These are phyloP conservation scores for Rhopalosiphum nymphaeae DNA, from an alignment of 2,888 invertebrate species.

Conservation along the genomic window DNA sequence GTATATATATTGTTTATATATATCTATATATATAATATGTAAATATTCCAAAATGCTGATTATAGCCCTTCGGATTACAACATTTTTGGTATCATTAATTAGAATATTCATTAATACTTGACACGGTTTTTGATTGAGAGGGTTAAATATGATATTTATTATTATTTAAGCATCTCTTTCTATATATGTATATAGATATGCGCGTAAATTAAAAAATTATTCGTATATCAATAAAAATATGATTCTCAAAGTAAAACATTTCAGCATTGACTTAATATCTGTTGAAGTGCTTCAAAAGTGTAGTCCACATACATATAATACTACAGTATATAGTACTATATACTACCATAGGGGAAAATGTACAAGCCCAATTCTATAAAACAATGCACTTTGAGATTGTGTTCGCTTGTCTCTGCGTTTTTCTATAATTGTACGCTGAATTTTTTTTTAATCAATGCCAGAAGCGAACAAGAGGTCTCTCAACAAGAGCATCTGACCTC, in stretches of 20 bases:
- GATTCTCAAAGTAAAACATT: slow-evolving; percentile 37
- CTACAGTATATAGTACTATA: slow-evolving; percentile 19
- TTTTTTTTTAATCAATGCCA: slow-evolving; percentile 59
- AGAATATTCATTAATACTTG: neutral
- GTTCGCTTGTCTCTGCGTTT: slow-evolving; percentile 58
- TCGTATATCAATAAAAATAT: slow-evolving; percentile 41
- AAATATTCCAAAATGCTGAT: neutral
- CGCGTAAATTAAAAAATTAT: slow-evolving; percentile 33
- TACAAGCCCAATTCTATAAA: slow-evolving; percentile 51
- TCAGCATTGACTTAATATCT: slow-evolving; percentile 53
- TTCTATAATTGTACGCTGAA: slow-evolving; percentile 49
- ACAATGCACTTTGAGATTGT: slow-evolving; percentile 55
- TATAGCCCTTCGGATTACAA: neutral
- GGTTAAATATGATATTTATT: slow-evolving; percentile 25
- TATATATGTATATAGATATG: neutral
- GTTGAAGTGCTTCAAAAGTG: slow-evolving; percentile 34
- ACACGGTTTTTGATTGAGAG: neutral
- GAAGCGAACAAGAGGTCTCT: slow-evolving; percentile 59
- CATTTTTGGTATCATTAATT: neutral
- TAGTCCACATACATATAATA: slow-evolving; percentile 17
- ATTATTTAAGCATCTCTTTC: neutral
- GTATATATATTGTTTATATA: neutral
- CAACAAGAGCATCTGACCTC: slow-evolving; percentile 58
- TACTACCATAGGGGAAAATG: slow-evolving; percentile 13
- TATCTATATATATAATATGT: neutral